A percentile compares a stretch with the other conserved stretches of the same genome.
Evolutionary conservation across 2,113 vertebrate species (phyloP).

Genomic region (Electrona antarctica): DNA sequence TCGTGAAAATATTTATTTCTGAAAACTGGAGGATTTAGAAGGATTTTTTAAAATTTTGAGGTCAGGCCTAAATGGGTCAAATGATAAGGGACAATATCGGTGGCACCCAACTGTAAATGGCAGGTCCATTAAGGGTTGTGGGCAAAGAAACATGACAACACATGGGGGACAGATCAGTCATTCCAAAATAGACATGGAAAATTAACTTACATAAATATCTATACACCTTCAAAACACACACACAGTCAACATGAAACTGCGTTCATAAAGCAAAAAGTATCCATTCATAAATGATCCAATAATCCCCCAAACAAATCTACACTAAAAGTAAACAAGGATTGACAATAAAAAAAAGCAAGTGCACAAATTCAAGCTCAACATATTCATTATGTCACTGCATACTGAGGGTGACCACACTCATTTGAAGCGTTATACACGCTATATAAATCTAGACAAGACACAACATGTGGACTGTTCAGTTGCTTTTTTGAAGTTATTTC

Average conservation of each 20-base stretch:
- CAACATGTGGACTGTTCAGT: slow-evolving; percentile 24
- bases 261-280: slow-evolving; percentile 13
- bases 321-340: neutral
- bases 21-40: no score
- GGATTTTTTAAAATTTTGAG: no score
- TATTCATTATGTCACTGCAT: slow-evolving; percentile 6
- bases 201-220: neutral
- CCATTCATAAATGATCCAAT: slow-evolving; percentile 12
- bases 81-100: no score
- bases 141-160: neutral
- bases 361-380: neutral
- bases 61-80: no score
- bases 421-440: slow-evolving; percentile 41
- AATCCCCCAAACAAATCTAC: slow-evolving; percentile 2
- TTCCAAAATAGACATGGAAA: neutral
- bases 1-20: no score
- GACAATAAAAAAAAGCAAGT: neutral
- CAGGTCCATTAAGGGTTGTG: neutral
- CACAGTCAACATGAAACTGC: slow-evolving; percentile 1
- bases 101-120: no score
- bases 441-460: slow-evolving; percentile 45
- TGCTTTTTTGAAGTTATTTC: slow-evolving; percentile 34
- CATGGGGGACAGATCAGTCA: neutral
- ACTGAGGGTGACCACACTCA: slow-evolving; percentile 17
- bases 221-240: neutral